Evolutionary conservation across 1,140 invertebrate species (phyloP).

Genomic region (Caenorhabditis remanei): DNA sequence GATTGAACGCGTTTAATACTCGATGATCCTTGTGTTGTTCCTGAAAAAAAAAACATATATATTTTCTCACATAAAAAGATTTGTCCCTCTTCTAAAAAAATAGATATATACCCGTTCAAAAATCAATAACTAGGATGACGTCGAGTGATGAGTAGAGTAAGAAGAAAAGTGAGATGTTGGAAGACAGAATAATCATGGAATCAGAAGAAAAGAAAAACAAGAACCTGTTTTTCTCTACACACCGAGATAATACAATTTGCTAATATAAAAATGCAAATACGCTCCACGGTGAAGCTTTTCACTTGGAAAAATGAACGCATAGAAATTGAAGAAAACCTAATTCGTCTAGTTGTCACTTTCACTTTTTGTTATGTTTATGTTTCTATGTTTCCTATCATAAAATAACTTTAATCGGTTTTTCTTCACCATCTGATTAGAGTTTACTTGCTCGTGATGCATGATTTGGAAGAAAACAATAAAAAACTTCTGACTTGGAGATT

Average conservation of each 20-base stretch:
- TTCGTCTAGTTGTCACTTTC: not conserved
- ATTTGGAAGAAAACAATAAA: not conserved
- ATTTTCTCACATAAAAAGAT: too few species aligned
- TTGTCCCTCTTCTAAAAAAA: not conserved
- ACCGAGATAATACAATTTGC: not conserved
- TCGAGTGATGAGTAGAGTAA: not conserved
- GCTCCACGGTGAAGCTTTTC: not conserved
- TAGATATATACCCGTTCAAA: not conserved
- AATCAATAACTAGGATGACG: not conserved
- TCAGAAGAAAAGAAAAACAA: constrained; percentile 29
- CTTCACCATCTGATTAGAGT: constrained; percentile 1
- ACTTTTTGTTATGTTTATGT: not conserved
- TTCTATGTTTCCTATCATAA: constrained; percentile 26
- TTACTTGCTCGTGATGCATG: constrained; percentile 5
- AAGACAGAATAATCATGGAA: constrained; percentile 43
- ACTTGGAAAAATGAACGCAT: too few species aligned
- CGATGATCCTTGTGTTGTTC: constrained; percentile 35
- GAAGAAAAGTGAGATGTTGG: not conserved
- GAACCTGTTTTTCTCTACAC: constrained; percentile 17
- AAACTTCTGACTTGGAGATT: not conserved
- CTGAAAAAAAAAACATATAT: not conserved
- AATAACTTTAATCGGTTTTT: not conserved
- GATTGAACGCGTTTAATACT: constrained; percentile 29
- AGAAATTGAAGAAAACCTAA: not conserved
- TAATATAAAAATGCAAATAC: not conserved